A percentile compares a stretch with the other conserved stretches of the same genome.
Evolutionary conservation across 2,113 vertebrate genomes (phyloP).

Genomic region (Serinus canaria): DNA sequence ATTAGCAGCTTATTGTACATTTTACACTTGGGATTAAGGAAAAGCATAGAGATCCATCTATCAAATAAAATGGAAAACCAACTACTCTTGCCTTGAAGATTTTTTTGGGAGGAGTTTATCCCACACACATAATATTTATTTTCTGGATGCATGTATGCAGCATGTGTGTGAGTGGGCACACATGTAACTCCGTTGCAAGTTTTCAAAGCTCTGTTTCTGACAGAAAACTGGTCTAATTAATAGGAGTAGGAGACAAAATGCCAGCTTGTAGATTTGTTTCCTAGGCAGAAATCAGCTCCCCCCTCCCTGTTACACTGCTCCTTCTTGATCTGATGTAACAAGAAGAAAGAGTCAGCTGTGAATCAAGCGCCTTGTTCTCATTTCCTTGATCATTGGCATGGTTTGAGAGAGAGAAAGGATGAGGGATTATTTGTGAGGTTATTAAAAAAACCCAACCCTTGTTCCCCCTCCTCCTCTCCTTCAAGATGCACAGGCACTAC

Average conservation of each 20-base stretch:
- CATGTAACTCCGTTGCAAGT: background rate
- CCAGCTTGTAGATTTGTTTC: conserved; percentile 40
- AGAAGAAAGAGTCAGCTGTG: conserved; percentile 63
- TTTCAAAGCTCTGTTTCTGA: conserved; percentile 29
- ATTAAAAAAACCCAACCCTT: conserved; percentile 1
- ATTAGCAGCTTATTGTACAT: background rate
- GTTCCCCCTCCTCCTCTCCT: conserved; percentile 13
- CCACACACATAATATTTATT: background rate
- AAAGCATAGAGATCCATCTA: background rate
- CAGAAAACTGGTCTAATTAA: conserved; percentile 30
- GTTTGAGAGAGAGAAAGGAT: conserved; percentile 55
- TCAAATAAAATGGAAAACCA: background rate
- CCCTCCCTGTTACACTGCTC: background rate
- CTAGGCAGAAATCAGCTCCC: background rate
- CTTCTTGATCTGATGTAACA: conserved; percentile 64
- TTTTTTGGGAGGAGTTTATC: background rate
- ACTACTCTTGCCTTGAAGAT: background rate
- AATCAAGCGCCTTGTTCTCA: conserved; percentile 59
- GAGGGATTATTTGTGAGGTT: conserved; percentile 56
- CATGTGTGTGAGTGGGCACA: background rate
- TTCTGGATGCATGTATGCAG: background rate
- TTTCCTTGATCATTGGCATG: conserved; percentile 67
- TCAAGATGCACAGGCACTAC: conserved; percentile 2
- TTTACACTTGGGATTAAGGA: background rate
- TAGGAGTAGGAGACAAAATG: conserved; percentile 43